Base-by-base conservation (phyloP, 2,797 vertebrate genomes). In the Micromesistius poutassou region DNA sequence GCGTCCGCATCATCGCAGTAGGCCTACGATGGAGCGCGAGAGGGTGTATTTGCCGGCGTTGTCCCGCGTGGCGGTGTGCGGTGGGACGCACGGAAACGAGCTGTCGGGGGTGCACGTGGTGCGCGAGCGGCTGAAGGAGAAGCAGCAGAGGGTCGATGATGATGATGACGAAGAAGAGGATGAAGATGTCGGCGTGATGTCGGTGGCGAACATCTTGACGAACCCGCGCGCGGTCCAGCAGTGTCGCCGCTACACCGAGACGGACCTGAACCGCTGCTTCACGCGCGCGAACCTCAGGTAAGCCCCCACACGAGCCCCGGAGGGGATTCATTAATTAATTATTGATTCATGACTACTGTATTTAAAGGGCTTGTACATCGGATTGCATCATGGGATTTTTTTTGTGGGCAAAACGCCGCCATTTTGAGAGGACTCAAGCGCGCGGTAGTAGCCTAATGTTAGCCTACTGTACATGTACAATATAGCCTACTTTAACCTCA, bases 41-140 rank as follows among this genome's bases (percentile, higher is more conserved):
- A 76, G 73, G 75, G 84, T 90, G 81, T 62, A 30, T 79, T 77
- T 90, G 74, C 90, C 92, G 1, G 84, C 90, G 76, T 71, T 97
- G 88, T 82, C 80, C 80, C 91, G 89, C 0, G 92, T 96, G 2
- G 95, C 94, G 0, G 90, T 97, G 79, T 93, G 93, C 0, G 96
- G 95, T 0, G 96, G 96, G 62, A 96, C 95, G 71, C 96, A 97
- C 10, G 95, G 96, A 77, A 95, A 96, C 3, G 96, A 97, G 90
- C 90, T 97, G 83, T 92, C 94, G 0, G 96, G 96, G 0, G 84
- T 96, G 77, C 93, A 90, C 83, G 88, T 97, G 86, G 93, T 87
- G 79, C 90, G 84, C 74, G 92, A 95, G 84, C 88, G 93, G 87
- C 79, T 89, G 22, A 93, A 88, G 78, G 89, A 68, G 36, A 77